Evolutionary conservation across 2,113 vertebrate genomes (phyloP).

Genomic region (Platichthys stellatus): DNA sequence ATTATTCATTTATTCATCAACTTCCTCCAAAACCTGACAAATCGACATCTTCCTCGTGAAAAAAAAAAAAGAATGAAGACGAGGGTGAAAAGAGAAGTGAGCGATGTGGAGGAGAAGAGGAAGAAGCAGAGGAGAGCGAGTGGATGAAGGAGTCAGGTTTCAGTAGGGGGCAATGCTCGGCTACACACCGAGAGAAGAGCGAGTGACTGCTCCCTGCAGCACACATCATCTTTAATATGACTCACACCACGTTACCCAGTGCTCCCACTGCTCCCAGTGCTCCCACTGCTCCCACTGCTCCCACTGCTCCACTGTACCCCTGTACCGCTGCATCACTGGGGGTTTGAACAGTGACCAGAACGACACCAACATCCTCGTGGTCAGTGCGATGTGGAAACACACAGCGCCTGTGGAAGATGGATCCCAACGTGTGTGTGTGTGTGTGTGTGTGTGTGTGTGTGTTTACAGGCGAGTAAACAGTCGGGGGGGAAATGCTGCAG

Average conservation of each 20-base stretch:
- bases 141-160: slow-evolving; percentile 72
- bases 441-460: too few relatives aligned
- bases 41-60: slow-evolving; percentile 22
- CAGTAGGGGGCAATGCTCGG: slow-evolving; percentile 84
- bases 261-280: not conserved
- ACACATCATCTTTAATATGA: slow-evolving; percentile 43
- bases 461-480: too few relatives aligned
- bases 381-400: too few relatives aligned
- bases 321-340: not conserved
- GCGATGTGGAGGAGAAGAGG: not conserved
- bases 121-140: slow-evolving; percentile 15
- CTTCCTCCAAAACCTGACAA: not conserved
- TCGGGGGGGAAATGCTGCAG: too few relatives aligned
- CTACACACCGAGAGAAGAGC: slow-evolving; percentile 62
- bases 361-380: not conserved
- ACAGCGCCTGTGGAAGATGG: too few relatives aligned
- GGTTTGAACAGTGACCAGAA: not conserved
- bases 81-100: not conserved
- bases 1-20: not conserved
- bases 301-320: too few relatives aligned
- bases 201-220: slow-evolving; percentile 36
- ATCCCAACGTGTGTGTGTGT: too few relatives aligned
- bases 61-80: slow-evolving; percentile 6
- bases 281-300: not conserved
- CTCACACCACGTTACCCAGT: not conserved